Evolutionary conservation across 1,140 invertebrate genomes (phyloP).

Genomic region (Zaprionus ghesquierei): DNA sequence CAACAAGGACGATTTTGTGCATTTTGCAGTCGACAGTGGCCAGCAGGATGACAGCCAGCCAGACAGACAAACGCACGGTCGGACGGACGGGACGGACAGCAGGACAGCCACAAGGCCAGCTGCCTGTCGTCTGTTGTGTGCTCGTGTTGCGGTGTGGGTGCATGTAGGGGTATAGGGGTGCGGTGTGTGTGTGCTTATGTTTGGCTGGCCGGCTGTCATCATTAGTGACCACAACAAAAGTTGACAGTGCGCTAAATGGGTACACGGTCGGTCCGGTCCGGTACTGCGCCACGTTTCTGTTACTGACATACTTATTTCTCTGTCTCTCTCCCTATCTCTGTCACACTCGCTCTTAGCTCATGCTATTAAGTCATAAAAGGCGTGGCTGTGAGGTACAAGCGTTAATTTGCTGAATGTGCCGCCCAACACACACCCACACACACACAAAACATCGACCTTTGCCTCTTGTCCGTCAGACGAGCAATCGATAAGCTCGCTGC

Average conservation of each 20-base stretch:
- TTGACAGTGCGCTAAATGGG: conserved; percentile 74
- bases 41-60: conserved; percentile 3
- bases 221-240: conserved; percentile 78
- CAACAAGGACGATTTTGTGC: conserved; percentile 36
- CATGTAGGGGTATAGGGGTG: background rate
- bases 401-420: conserved; percentile 61
- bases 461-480: background rate
- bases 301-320: conserved; percentile 8
- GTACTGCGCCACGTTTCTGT: background rate
- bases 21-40: conserved; percentile 36
- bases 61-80: conserved; percentile 13
- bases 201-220: conserved; percentile 71
- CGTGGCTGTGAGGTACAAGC: conserved; percentile 23
- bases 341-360: conserved; percentile 16
- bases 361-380: conserved; percentile 72
- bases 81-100: too few species aligned
- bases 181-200: conserved; percentile 49
- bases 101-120: conserved; percentile 3
- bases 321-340: background rate
- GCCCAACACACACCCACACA: background rate
- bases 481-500: conserved; percentile 40
- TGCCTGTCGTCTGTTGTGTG: background rate
- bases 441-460: background rate
- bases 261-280: conserved; percentile 42
- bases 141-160: background rate